Evolutionary conservation across 2,113 vertebrate genomes (phyloP).

Genomic region (Brachyistius frenatus): DNA sequence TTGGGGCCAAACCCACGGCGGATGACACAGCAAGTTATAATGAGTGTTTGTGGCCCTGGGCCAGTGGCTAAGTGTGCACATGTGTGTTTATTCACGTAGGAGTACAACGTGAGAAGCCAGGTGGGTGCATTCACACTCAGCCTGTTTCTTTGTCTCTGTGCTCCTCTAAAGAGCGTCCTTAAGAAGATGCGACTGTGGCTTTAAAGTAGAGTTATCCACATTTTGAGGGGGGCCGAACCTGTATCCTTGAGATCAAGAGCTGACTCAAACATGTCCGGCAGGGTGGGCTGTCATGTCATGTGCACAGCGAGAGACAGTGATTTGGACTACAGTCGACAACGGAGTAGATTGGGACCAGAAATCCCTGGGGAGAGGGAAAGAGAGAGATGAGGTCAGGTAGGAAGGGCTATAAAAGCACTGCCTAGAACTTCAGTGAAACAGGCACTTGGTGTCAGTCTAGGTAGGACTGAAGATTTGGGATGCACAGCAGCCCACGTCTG

Average conservation of each 20-base stretch:
- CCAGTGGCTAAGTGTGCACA: conserved; percentile 43
- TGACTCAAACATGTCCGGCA: conserved; percentile 46
- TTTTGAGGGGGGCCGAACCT: conserved; percentile 34
- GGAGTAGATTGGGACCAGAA: conserved; percentile 58
- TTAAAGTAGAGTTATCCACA: conserved; percentile 43
- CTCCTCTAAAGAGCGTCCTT: conserved; percentile 13
- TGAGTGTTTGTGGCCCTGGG: conserved; percentile 76
- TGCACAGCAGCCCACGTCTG: conserved; percentile 10
- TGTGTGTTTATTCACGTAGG: conserved; percentile 46
- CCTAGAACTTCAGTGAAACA: conserved; percentile 43
- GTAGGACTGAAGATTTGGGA: conserved; percentile 48
- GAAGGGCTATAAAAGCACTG: conserved; percentile 70
- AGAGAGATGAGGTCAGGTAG: conserved; percentile 61
- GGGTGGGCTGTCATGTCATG: conserved; percentile 47
- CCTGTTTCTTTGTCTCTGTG: conserved; percentile 40
- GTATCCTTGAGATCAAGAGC: conserved; percentile 41
- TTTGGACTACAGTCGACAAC: conserved; percentile 50
- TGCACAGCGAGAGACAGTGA: conserved; percentile 45
- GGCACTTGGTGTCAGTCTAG: conserved; percentile 53
- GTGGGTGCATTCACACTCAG: conserved; percentile 47
- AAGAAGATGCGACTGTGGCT: conserved; percentile 21
- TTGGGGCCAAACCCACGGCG: conserved; percentile 71
- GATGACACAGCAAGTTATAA: conserved; percentile 77
- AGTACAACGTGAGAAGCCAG: conserved; percentile 66
- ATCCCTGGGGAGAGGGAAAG: conserved; percentile 29